Base-by-base conservation (phyloP, 2,113 vertebrate genomes). In the Amia ocellicauda region DNA sequence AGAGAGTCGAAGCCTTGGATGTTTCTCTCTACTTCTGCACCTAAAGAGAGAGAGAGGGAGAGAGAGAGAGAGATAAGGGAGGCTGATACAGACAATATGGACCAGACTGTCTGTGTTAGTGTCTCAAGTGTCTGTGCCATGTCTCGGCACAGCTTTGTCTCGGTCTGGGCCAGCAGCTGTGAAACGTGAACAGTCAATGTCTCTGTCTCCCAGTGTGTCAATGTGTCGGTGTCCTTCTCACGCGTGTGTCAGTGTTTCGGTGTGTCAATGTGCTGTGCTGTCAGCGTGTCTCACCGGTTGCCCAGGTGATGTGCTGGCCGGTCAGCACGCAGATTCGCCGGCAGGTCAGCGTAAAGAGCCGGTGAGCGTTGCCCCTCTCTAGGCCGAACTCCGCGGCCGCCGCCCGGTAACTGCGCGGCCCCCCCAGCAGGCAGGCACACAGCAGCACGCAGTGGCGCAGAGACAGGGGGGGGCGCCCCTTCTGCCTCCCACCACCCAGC, bases 351-450 rank as follows among this genome's bases (percentile, higher is more conserved):
- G 82, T 87, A 75, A 88, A 87, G 67, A 85, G 83, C 58, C 85
- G 68, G 75, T 89, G 84, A 68, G 88, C 81, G 73, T 89, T 88
- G 29, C 86, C 84, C 47, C 86, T 87, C 71, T 90, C 87, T 73
- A 89, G 68, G 24, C 74, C 73, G 68, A 88, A 88, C 54, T 75
- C 80, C 2, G 64, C 70, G 28, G 87, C 86, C 51, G 89, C 75
- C 0, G 75, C 67, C 26, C 86, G 83, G 55, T 89, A 89, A 64
- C 85, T 90, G 70, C 86, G 62, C 0, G 78, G 83, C 67, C 79
- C 76, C 1, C 71, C 76, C 0, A 90, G 83, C 51, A 89, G 82
- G 0, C 82, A 80, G 69, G 89, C 85, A 7, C 84, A 89, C 67
- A 90, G 84, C 28, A 74, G 76, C 52, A 88, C 80, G 0, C 83